phyloP scores from a whole-genome alignment of 2,888 invertebrate species.

The Volucella inanis region DNA sequence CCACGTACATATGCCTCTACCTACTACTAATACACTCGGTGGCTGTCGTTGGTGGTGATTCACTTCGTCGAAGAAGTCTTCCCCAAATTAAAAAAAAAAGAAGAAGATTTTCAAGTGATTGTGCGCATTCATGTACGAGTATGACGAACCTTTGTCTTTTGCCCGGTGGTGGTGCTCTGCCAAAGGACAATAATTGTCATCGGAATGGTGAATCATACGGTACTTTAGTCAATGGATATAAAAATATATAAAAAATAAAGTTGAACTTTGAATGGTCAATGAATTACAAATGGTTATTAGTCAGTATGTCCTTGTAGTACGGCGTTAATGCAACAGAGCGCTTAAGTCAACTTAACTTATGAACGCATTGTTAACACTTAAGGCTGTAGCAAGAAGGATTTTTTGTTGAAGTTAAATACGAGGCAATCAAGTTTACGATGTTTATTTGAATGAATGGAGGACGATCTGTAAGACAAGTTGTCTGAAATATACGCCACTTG shows the following conservation, averaged over 20 bases:
- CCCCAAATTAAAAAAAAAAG: constrained; percentile 44
- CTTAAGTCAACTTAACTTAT: constrained; percentile 23
- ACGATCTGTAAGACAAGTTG: constrained; percentile 21
- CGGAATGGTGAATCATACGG: constrained; percentile 55
- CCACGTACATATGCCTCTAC: constrained; percentile 48
- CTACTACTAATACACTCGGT: constrained; percentile 8
- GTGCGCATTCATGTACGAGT: constrained; percentile 66
- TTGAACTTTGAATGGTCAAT: constrained; percentile 66
- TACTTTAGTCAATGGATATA: constrained; percentile 54
- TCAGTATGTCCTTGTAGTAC: constrained; percentile 65
- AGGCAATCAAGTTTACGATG: constrained; percentile 39
- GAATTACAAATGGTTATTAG: constrained; percentile 69
- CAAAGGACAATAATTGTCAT: constrained; percentile 63
- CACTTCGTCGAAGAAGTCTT: constrained; percentile 56
- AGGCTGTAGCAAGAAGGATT: constrained; percentile 18
- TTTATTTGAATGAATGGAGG: constrained; percentile 33
- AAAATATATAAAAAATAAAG: constrained; percentile 1
- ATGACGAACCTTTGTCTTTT: constrained; percentile 58
- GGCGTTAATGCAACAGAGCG: constrained; percentile 12
- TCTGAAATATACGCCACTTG: no score
- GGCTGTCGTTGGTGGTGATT: constrained; percentile 39
- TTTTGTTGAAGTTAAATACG: constrained; percentile 40
- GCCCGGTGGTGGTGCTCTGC: constrained; percentile 40
- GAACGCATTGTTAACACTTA: constrained; percentile 3
- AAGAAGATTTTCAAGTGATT: constrained; percentile 56